Base-by-base conservation (phyloP, 2,888 invertebrate genomes). In the Drosophila neotestacea region DNA sequence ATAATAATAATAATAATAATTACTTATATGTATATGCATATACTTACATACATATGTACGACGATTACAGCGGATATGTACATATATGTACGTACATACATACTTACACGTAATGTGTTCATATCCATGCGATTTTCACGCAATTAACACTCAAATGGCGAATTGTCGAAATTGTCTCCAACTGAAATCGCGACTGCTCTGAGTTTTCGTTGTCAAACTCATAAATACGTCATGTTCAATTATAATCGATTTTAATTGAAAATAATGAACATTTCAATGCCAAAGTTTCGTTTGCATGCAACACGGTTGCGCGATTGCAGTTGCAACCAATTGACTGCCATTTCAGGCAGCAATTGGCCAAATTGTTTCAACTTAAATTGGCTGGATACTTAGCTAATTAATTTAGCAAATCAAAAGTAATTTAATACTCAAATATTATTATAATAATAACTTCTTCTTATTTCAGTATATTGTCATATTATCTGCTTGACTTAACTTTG, bases 191-290 rank as follows among this genome's bases (percentile, higher is more conserved):
- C 59, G 48, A 39, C n/a, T 48, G 36, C 38, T 16, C n/a, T 39
- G 38, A 48, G 28, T 48, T 48, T 28, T 32, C 48, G 74, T 66
- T 86, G 90, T 84, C 79, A 76, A 80, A 79, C 80, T 88, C 88
- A 88, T 90, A 90, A 90, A 90, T 89, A 88, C 85, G 90, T 84
- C 90, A 84, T 88, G 88, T 88, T 79, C 77, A 87, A 90, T 90
- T 89, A 89, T 68, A 42, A 36, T 27, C 41, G 34, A 62, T 52
- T 75, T 84, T 89, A 85, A 90, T 88, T 90, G 84, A 83, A 81
- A 89, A 59, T 83, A 81, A 88, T 85, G 84, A 69, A 73, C 84
- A 75, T 64, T 79, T 69, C 55, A 71, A 70, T 22, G 70, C 48
- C n/a, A 11, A 34, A 27, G 50, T 16, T 50, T 38, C 69, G 59